Evolutionary conservation across 1,140 invertebrate species (phyloP), one percentile per base, ranked within the genome.

Genomic region (Homalodisca vitripennis): DNA sequence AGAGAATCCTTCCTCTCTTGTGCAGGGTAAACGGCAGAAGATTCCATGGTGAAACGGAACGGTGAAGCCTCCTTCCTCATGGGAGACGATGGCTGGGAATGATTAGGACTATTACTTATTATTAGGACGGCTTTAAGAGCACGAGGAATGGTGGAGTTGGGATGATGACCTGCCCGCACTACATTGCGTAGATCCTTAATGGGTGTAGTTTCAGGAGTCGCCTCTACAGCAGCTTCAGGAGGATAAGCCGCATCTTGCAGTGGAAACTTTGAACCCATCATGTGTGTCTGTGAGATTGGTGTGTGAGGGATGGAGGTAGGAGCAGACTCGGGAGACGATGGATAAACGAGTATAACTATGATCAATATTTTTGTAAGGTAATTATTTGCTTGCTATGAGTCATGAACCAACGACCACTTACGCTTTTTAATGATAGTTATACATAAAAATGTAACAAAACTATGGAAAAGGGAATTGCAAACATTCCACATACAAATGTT

Each of bases 151-250:
- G 80, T 81, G 12, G 88, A 87, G 70, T 85, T 85, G 1, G 81
- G 75, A 14, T 84, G 82, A 72, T 79, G 46, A 22, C 47, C 78
- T 68, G n/a, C n/a, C n/a, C 80, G 77, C 24, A 78, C 74, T 34
- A 78, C 63, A 53, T 78, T 79, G 71, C 82, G 73, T 62, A 82
- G 69, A 74, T 81, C 82, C 80, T 91, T 91, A 0, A 93, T 84
- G 0, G 92, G 92, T 30, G 92, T 94, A 29, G 91, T 93, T 83
- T 94, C 92, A 1, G 92, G 92, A 10, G 92, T 94, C 3, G 92
- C 92, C 82, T 94, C 92, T 30, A 93, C 87, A 34, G 91, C 92
- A 13, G 91, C 89, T 80, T 94, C 92, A 1, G 91, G 88, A 20
- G 89, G 88, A 20, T 87, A 88, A 1, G 85, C 83, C 47, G 87